Conservation (phyloP, 2,797 vertebrate species). For the Nannoperca obscura region DNA sequence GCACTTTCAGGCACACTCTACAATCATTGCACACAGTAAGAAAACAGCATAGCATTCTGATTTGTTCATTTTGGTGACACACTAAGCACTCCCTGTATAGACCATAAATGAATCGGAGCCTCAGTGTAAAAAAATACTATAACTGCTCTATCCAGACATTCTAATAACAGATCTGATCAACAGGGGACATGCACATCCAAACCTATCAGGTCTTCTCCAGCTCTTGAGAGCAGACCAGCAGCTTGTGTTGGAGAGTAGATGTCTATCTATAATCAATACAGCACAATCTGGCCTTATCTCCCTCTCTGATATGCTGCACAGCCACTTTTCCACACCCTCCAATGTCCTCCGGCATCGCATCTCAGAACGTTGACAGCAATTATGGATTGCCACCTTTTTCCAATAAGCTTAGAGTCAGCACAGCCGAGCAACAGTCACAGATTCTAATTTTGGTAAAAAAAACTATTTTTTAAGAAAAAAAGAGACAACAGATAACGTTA, state of each 20-base stretch:
- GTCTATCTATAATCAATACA: conserved; percentile 83
- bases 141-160: conserved; percentile 49
- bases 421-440: conserved; percentile 28
- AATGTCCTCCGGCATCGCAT: conserved; percentile 65
- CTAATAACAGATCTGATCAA: conserved; percentile 69
- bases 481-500: not conserved
- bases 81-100: conserved; percentile 2
- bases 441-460: conserved; percentile 46
- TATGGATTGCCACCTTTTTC: conserved; percentile 74
- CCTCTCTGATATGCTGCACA: conserved; percentile 73
- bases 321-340: conserved; percentile 74
- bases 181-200: conserved; percentile 55
- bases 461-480: not conserved
- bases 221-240: conserved; percentile 58
- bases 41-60: conserved; percentile 19
- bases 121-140: conserved; percentile 22
- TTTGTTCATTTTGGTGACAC: conserved; percentile 30
- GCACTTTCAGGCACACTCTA: conserved; percentile 1
- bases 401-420: conserved; percentile 66
- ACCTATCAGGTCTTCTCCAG: conserved; percentile 59
- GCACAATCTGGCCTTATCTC: conserved; percentile 81
- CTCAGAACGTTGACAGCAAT: conserved; percentile 69
- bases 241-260: conserved; percentile 78
- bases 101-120: conserved; percentile 44
- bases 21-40: conserved; percentile 4